Evolutionary conservation across 1,140 invertebrate species (phyloP).

Genomic region (Subanguina moxae): DNA sequence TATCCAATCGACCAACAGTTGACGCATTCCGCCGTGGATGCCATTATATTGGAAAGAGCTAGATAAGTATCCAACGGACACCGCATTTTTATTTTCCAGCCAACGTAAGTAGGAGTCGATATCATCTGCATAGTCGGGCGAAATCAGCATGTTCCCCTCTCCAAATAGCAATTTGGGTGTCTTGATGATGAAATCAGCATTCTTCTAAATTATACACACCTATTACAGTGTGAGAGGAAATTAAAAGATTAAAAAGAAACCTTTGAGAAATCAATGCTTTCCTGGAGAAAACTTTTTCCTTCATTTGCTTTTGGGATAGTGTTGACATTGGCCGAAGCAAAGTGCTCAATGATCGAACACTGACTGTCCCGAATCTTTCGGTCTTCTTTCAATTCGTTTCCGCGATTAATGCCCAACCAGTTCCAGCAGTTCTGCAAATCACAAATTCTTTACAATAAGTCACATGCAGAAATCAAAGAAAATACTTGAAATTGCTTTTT

Average conservation of each 20-base stretch:
- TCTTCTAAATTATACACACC: too few relatives aligned
- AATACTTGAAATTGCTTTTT: neutral
- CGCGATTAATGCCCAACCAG: too few relatives aligned
- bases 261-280: too few relatives aligned
- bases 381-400: too few relatives aligned
- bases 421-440: too few relatives aligned
- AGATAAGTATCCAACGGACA: neutral
- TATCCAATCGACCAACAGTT: neutral
- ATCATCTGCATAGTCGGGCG: neutral
- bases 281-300: neutral
- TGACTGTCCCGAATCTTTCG: too few relatives aligned
- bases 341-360: too few relatives aligned
- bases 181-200: too few relatives aligned
- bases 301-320: neutral
- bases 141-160: neutral
- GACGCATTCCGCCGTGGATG: neutral
- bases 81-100: neutral
- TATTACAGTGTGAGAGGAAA: too few relatives aligned
- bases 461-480: neutral
- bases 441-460: neutral
- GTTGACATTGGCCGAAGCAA: too few relatives aligned
- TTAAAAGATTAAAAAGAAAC: too few relatives aligned
- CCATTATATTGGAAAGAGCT: neutral
- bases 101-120: neutral
- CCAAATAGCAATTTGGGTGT: neutral